Conservation (phyloP, 2,888 invertebrate genomes). For the Volucella inflata region DNA sequence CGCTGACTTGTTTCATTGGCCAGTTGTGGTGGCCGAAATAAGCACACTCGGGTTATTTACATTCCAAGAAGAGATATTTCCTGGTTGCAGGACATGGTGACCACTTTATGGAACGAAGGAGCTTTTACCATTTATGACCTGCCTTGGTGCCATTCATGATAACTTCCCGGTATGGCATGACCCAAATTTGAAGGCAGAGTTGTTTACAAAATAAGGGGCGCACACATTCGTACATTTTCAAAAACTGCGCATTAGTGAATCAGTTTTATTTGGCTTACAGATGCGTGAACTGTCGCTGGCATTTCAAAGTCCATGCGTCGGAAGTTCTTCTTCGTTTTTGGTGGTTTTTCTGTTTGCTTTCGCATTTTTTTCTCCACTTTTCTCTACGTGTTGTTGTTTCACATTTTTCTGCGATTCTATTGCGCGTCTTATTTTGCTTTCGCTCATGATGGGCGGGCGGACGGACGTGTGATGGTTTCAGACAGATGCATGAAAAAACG, state of each 20-base stretch:
- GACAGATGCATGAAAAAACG: neutral
- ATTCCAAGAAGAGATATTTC: neutral
- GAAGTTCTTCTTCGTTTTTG: neutral
- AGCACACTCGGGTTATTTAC: constrained; percentile 15
- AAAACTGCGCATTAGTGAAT: neutral
- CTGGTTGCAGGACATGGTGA: neutral
- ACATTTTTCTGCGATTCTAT: constrained; percentile 42
- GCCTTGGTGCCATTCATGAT: neutral
- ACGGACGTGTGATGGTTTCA: neutral
- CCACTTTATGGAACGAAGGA: neutral
- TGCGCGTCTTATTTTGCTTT: constrained; percentile 54
- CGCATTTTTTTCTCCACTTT: neutral
- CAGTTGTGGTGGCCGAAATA: neutral
- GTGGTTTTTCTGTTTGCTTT: neutral
- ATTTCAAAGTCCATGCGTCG: neutral
- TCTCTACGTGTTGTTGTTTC: constrained; percentile 18
- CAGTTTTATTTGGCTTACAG: neutral
- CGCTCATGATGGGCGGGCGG: constrained; percentile 12
- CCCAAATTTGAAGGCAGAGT: constrained; percentile 41
- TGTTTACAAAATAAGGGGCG: constrained; percentile 3
- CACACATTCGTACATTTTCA: neutral
- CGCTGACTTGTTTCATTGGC: neutral
- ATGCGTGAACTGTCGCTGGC: constrained; percentile 20
- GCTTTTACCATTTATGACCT: constrained; percentile 8
- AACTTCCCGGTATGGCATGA: constrained; percentile 16